These are phyloP conservation scores for Liparis tanakae DNA, from an alignment of 2,797 vertebrate genomes.

Conservation along the genomic window DNA sequence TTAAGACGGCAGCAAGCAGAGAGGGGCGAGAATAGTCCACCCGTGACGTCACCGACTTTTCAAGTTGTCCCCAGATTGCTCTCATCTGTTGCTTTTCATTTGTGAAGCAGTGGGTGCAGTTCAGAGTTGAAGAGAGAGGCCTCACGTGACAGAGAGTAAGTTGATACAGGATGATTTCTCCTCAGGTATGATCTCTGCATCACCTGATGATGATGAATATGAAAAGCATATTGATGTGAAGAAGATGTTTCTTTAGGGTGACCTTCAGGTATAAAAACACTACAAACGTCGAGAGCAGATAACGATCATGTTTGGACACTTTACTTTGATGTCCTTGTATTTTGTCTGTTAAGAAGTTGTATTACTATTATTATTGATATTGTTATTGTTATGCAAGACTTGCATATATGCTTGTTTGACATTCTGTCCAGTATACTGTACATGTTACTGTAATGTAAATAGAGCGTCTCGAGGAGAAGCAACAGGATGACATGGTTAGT, in stretches of 20 bases:
- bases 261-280: slow-evolving; percentile 32
- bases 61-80: slow-evolving; percentile 67
- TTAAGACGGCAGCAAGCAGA: slow-evolving; percentile 38
- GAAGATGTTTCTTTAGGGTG: slow-evolving; percentile 18
- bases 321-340: not conserved
- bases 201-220: not conserved
- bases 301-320: slow-evolving; percentile 16
- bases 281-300: not conserved
- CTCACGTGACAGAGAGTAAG: slow-evolving; percentile 14
- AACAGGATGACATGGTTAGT: not conserved
- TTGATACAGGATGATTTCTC: slow-evolving; percentile 7
- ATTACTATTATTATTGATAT: not conserved
- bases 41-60: slow-evolving; percentile 82
- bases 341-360: slow-evolving; percentile 22
- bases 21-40: slow-evolving; percentile 64
- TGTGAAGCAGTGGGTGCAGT: slow-evolving; percentile 12
- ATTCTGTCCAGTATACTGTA: not conserved
- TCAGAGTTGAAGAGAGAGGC: slow-evolving; percentile 29
- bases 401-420: not conserved
- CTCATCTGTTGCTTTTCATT: slow-evolving; percentile 76
- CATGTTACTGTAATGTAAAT: not conserved
- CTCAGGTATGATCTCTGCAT: slow-evolving; percentile 8
- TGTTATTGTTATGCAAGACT: not conserved
- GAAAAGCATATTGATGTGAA: not conserved
- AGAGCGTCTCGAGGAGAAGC: not conserved